phyloP scores from a whole-genome alignment of 2,797 vertebrate species.

The Pseudotriccus pelzelni region DNA sequence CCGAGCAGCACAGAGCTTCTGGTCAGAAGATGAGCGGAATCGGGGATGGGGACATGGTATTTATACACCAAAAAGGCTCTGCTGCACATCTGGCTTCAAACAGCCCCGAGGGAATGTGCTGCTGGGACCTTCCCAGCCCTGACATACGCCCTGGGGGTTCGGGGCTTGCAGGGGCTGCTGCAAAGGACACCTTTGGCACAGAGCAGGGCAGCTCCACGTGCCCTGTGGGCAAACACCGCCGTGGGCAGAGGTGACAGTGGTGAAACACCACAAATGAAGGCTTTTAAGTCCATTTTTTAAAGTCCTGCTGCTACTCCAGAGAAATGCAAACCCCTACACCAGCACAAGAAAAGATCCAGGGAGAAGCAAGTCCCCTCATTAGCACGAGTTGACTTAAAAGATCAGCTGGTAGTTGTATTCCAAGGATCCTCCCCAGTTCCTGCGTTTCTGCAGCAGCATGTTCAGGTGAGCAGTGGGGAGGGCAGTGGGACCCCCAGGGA shows the following conservation, averaged over 20 bases:
- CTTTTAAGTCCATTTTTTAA: not conserved
- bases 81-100: not conserved
- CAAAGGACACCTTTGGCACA: not conserved
- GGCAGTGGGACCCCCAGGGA: not conserved
- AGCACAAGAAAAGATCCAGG: not conserved
- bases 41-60: not conserved
- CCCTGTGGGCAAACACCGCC: not conserved
- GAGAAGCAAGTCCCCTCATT: not conserved
- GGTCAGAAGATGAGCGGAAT: not conserved
- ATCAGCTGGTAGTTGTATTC: accelerated
- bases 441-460: not conserved
- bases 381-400: not conserved
- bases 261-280: not conserved
- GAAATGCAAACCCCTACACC: not conserved
- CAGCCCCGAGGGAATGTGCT: accelerated
- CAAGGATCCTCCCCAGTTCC: not conserved
- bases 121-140: not conserved
- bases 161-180: not conserved
- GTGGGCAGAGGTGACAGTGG: not conserved
- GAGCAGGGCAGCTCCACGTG: not conserved
- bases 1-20: not conserved
- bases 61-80: not conserved
- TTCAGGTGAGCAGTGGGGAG: not conserved
- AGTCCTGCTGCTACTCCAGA: not conserved
- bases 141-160: not conserved